Conservation (phyloP, 2,888 invertebrate species). For the Endotricha flammealis region DNA sequence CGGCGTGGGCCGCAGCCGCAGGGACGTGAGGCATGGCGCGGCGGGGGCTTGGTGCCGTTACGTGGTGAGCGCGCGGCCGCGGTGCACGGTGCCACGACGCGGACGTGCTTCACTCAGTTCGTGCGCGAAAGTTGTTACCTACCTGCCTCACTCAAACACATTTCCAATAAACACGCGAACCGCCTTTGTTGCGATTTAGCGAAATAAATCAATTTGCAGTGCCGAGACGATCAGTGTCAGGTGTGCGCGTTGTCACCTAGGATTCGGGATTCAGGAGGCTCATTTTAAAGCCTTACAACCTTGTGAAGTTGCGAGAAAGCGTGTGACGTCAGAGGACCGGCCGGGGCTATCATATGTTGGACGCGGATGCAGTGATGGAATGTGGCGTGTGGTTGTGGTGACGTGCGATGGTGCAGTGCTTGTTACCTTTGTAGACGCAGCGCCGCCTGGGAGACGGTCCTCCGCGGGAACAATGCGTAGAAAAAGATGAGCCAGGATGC, state of each 20-base stretch:
- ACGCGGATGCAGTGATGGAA: slow-evolving; percentile 78
- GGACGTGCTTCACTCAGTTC: slow-evolving; percentile 77
- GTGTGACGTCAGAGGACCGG: slow-evolving; percentile 73
- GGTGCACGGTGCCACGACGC: slow-evolving; percentile 59
- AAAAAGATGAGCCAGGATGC: slow-evolving; percentile 85
- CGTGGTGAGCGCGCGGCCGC: slow-evolving; percentile 61
- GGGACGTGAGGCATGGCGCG: slow-evolving; percentile 34
- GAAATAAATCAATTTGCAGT: slow-evolving; percentile 46
- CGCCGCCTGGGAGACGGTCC: slow-evolving; percentile 61
- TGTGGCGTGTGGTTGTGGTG: slow-evolving; percentile 71
- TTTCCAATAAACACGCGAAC: slow-evolving; percentile 63
- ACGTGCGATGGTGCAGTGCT: slow-evolving; percentile 63
- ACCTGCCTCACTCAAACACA: slow-evolving; percentile 67
- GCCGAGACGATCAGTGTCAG: slow-evolving; percentile 35
- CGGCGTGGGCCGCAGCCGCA: slow-evolving; percentile 35
- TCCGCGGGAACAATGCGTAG: slow-evolving; percentile 79
- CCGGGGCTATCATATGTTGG: slow-evolving; percentile 73
- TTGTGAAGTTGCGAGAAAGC: slow-evolving; percentile 67
- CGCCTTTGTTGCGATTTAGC: slow-evolving; percentile 37
- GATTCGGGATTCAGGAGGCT: slow-evolving; percentile 27
- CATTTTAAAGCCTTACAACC: slow-evolving; percentile 39
- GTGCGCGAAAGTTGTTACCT: slow-evolving; percentile 77
- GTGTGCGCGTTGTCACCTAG: slow-evolving; percentile 32
- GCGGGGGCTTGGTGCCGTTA: slow-evolving; percentile 59
- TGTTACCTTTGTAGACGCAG: slow-evolving; percentile 54